phyloP scores from a whole-genome alignment of 2,113 vertebrate genomes.

The Cyanoderma ruficeps region DNA sequence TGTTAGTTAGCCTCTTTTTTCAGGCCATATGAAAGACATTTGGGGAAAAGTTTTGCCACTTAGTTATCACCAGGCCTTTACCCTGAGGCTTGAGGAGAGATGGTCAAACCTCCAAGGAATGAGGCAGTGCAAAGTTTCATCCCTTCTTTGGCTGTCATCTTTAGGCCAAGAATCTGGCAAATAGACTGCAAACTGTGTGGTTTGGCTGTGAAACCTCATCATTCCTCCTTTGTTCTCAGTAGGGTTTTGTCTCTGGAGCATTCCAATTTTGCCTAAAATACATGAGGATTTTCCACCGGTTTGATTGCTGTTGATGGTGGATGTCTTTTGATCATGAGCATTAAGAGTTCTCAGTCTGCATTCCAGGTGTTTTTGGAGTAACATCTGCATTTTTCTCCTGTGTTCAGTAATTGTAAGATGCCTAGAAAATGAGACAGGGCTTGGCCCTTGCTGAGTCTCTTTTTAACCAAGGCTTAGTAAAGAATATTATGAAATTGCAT shows the following conservation, averaged over 20 bases:
- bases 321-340: background rate
- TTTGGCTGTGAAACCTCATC: background rate
- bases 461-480: background rate
- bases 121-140: background rate
- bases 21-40: background rate
- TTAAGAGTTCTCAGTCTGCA: background rate
- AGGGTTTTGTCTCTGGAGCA: background rate
- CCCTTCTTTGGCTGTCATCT: background rate
- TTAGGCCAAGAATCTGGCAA: background rate
- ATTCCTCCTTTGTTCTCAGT: constrained; percentile 25
- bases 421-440: background rate
- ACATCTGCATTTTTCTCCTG: background rate
- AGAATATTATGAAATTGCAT: background rate
- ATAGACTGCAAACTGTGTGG: background rate
- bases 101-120: background rate
- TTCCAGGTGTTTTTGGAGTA: background rate
- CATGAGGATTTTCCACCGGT: background rate
- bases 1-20: background rate
- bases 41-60: background rate
- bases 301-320: background rate
- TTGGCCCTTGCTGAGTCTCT: background rate
- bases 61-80: background rate
- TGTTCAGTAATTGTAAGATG: background rate
- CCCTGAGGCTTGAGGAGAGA: background rate
- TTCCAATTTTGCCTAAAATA: background rate